Percentiles rank a stretch among this genome's conserved stretches.
Conservation (phyloP, 2,113 vertebrate species). For the Nettapus auritus region DNA sequence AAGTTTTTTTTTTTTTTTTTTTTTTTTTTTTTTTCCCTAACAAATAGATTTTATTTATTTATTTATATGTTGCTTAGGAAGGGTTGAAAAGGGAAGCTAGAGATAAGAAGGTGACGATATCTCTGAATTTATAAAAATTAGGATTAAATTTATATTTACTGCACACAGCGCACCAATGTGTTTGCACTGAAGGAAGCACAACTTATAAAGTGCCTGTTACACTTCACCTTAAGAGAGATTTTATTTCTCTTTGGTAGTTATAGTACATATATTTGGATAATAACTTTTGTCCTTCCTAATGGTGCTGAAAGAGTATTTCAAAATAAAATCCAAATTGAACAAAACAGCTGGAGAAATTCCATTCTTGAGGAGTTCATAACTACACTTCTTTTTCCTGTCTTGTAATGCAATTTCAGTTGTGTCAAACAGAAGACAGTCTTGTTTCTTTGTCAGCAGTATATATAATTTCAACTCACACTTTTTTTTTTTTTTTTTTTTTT, state of each 20-base stretch:
- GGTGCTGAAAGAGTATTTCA: neutral
- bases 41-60: constrained; percentile 1
- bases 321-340: neutral
- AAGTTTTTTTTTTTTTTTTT: constrained; percentile 32
- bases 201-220: neutral
- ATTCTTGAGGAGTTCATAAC: neutral
- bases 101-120: neutral
- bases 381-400: neutral
- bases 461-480: neutral
- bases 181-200: neutral
- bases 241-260: neutral
- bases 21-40: constrained; percentile 44
- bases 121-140: neutral
- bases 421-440: neutral
- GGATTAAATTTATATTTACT: neutral
- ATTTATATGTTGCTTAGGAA: constrained; percentile 48
- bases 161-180: neutral
- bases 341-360: neutral
- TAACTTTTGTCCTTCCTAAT: neutral
- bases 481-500: neutral
- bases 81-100: constrained; percentile 18
- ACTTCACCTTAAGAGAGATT: neutral
- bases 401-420: neutral
- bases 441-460: neutral
- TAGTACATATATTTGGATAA: neutral